Evolutionary conservation across 2,113 vertebrate species (phyloP).

Genomic region (Sceloporus undulatus): DNA sequence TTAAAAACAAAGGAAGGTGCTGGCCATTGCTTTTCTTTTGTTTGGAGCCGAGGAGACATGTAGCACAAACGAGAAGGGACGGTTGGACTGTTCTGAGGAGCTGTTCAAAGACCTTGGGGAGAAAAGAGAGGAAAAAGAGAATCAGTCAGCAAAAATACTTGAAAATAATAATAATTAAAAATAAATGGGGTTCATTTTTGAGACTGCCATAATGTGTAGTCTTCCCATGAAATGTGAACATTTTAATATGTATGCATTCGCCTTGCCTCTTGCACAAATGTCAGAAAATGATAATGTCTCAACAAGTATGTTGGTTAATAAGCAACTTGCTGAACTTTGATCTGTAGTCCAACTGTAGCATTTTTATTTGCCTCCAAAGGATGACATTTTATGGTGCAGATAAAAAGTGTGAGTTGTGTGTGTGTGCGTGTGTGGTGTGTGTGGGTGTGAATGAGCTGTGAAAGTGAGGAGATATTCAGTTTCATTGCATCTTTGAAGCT

Average conservation of each 20-base stretch:
- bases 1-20: slow-evolving; percentile 80
- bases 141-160: slow-evolving; percentile 89
- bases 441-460: slow-evolving; percentile 19
- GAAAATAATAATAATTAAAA: slow-evolving; percentile 81
- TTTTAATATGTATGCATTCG: slow-evolving; percentile 87
- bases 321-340: slow-evolving; percentile 80
- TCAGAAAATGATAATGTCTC: slow-evolving; percentile 81
- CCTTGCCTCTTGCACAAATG: slow-evolving; percentile 88
- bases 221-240: slow-evolving; percentile 98
- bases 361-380: slow-evolving; percentile 67
- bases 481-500: slow-evolving; percentile 76
- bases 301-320: slow-evolving; percentile 76
- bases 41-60: slow-evolving; percentile 77
- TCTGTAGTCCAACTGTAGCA: slow-evolving; percentile 84
- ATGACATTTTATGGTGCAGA: slow-evolving; percentile 77
- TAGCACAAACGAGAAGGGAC: slow-evolving; percentile 76
- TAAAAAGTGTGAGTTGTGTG: slow-evolving; percentile 49
- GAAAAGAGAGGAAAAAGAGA: slow-evolving; percentile 50
- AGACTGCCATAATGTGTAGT: slow-evolving; percentile 91
- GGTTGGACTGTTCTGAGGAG: slow-evolving; percentile 69
- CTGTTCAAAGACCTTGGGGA: slow-evolving; percentile 66
- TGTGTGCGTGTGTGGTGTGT: slow-evolving; percentile 25
- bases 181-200: slow-evolving; percentile 83
- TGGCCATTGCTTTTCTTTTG: slow-evolving; percentile 84
- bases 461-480: slow-evolving; percentile 66